Base-by-base conservation (phyloP, 23 tunicate genomes). In the Ascidia mentula region DNA sequence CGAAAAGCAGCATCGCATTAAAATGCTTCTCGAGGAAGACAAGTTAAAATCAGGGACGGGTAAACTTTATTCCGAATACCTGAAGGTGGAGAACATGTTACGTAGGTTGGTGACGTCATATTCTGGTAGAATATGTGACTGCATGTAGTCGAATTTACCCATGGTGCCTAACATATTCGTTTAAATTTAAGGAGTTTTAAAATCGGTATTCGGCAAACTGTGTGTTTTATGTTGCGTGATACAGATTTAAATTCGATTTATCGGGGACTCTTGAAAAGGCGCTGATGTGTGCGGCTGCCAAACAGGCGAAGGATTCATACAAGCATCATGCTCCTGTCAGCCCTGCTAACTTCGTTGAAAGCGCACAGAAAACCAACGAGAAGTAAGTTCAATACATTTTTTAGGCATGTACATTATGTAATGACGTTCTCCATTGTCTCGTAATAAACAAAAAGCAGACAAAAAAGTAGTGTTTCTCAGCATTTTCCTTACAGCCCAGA, bases 231-330 rank as follows among this genome's bases (percentile, higher is more conserved):
- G n/a, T n/a, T n/a, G n/a, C n/a, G n/a, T n/a, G n/a, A n/a, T 71
- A 2, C 38, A 75, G 79, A 17, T 75, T 38, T 75, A 75, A 75
- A 17, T 2, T 5, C 30, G 79, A 75, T 38, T 30, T 75, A 30
- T 33, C 79, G 34, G 6, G 24, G 34, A 31, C 40, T 4, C 22
- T 77, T 40, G 81, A 77, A 31, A 77, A 42, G 69, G 37, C 81
- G 12, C 31, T 77, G 6, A 32, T 77, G 69, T 31, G 20, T 1
- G 69, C 69, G 4, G 81, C 81, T 30, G 69, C 81, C 22, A 40
- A 40, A 6, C 81, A 45, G 31, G 81, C 70, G 13, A 77, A 77
- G 22, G 22, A 35, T 77, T 33, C 81, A 8, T 77, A 40, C 53
- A 31, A 32, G 18, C 45, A 77, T 69, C 45, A 40, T 13, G 81